Base-by-base conservation (phyloP, 2,888 invertebrate species). In the Tetheella fluctuosa region DNA sequence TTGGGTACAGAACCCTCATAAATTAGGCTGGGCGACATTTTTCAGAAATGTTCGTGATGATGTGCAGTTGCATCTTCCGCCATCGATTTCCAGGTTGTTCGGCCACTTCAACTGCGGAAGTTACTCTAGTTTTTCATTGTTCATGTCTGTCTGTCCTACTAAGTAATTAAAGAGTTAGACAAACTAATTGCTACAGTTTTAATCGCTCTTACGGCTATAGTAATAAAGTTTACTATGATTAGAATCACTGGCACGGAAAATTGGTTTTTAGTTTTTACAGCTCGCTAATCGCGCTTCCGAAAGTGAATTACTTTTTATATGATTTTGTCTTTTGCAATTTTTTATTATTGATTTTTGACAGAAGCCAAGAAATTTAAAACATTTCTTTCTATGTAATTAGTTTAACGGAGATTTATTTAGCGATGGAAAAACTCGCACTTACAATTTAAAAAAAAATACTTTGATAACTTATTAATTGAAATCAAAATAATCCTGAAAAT, bases 221-320 rank as follows among this genome's bases (percentile, higher is more conserved):
- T 5, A 54, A 54, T 59, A 59, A 54, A 37, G 59, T 54, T 59
- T 23, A 39, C n/a, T 42, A 54, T 59, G 15, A 42, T 20, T 54
- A 54, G 30, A 23, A 25, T 17, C 39, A 30, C n/a, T 54, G 37
- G 39, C 17, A 59, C 39, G 54, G 54, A 34, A 52, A 52, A 34
- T 52, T 52, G 20, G n/a, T 10, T n/a, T n/a, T n/a, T n/a, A 17
- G 25, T 13, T 34, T 54, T 55, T 23, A 54, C 23, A 23, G 55
- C 17, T 58, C 34, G 23, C 48, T 48, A 34, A 17, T 58, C 52
- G n/a, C 48, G 55, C 42, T 61, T 58, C 58, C 61, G 61, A 61
- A 55, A 55, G 54, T 34, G 39, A 52, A 59, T 58, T 34, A 13
- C 37, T 34, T 20, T 12, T 34, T 23, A 17, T 13, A 20, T 13